Percentiles rank a stretch among this genome's conserved stretches.
phyloP scores from a whole-genome alignment of 2,888 invertebrate species.

The Drosophila mulleri region DNA sequence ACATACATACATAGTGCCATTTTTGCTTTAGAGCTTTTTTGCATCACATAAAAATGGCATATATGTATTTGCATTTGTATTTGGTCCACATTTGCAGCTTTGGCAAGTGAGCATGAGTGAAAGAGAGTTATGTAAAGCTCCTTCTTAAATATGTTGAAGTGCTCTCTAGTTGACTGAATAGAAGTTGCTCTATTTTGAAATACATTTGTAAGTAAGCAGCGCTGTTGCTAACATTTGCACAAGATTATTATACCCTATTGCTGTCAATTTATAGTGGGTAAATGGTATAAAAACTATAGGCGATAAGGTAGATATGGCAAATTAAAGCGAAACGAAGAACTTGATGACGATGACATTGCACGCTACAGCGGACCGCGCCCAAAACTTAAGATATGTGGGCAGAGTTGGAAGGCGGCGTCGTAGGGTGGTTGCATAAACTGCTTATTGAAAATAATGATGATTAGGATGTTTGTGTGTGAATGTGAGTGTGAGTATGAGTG shows the following conservation, averaged over 20 bases:
- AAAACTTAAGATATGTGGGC: constrained; percentile 9
- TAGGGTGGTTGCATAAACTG: constrained; percentile 29
- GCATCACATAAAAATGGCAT: constrained; percentile 1
- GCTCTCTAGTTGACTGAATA: not conserved
- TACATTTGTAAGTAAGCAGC: not conserved
- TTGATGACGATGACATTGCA: constrained; percentile 54
- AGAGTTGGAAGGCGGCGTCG: not conserved
- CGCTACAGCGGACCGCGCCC: constrained; percentile 49
- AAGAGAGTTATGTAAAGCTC: constrained; percentile 3
- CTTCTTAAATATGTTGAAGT: not conserved
- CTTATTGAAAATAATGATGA: constrained; percentile 47
- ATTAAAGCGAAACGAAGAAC: constrained; percentile 31
- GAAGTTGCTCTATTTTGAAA: not conserved
- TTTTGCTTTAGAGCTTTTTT: constrained; percentile 2
- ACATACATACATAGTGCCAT: not conserved
- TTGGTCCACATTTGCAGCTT: not conserved
- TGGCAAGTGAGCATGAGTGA: not conserved
- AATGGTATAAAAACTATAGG: constrained; percentile 6
- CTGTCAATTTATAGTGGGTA: constrained; percentile 1
- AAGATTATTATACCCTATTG: not conserved
- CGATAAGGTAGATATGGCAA: constrained; percentile 36
- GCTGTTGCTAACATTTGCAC: not conserved
- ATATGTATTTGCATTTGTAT: not conserved
- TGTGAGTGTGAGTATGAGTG: not conserved
- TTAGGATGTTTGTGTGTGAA: constrained; percentile 12